Evolutionary conservation across 2,113 vertebrate genomes (phyloP), one percentile per base, ranked within the genome.

Genomic region (Spea bombifrons): DNA sequence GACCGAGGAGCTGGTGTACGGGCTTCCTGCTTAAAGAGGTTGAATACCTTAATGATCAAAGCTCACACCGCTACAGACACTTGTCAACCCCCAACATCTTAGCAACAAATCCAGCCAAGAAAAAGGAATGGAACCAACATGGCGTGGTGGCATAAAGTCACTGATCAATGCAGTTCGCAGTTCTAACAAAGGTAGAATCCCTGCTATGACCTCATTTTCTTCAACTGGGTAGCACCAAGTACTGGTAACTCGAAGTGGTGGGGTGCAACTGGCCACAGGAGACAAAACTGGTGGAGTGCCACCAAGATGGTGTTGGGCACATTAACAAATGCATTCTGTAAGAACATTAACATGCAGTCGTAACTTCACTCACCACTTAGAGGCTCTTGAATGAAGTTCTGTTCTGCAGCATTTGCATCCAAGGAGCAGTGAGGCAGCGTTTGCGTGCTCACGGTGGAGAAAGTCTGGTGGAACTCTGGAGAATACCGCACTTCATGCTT

Each of bases 371-470:
- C 88, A 95, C 95, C 93, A 10, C 87, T 83, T 84, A 92, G 17
- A 78, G 86, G 71, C 72, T 89, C 93, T 83, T 90, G 91, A 81
- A 90, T 84, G 75, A 89, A 81, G 3, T 92, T 89, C 3, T 95
- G 92, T 12, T 96, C 95, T 48, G 76, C 81, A 77, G 86, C 80
- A 1, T 90, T 83, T 49, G 89, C 71, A 0, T 90, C 84, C 13
- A 92, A 63, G 17, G 91, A 92, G 82, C 95, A 92, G 55, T 95
- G 96, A 3, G 95, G 94, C 69, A 94, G 91, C 4, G 96, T 99
- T 75, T 99, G 97, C 30, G 96, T 99, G 82, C 96, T 96, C 50
- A 93, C 92, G 67, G 92, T 95, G 75, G 88, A 92, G 84, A 88
- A 95, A 69, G 85, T 93, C 76, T 92, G 90, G 83, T 86, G 86